A percentile compares a stretch with the other conserved stretches of the same genome.
phyloP scores from a whole-genome alignment of 2,888 invertebrate species.

The Tholera decimalis region DNA sequence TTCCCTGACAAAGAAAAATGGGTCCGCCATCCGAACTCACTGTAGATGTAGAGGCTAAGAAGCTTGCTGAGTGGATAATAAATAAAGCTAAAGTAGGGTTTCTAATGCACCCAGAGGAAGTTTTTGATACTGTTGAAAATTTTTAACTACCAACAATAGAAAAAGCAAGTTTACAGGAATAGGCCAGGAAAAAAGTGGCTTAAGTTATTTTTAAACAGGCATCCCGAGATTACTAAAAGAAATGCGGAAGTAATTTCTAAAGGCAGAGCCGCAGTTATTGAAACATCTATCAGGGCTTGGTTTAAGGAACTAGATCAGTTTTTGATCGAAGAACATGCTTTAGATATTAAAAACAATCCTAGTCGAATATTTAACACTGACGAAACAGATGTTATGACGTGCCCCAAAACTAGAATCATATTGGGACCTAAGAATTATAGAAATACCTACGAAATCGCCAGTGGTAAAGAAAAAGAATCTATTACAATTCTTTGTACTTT shows the following conservation, averaged over 20 bases:
- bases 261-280: constrained; percentile 24
- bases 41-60: constrained; percentile 17
- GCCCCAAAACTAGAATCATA: too few species aligned
- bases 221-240: constrained; percentile 30
- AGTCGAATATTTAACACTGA: constrained; percentile 25
- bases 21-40: too few species aligned
- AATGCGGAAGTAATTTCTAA: constrained; percentile 22
- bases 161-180: too few species aligned
- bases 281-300: constrained; percentile 19
- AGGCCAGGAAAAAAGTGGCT: constrained; percentile 25
- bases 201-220: constrained; percentile 16
- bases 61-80: constrained; percentile 5
- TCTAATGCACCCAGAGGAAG: too few species aligned
- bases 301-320: constrained; percentile 13
- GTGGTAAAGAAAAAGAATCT: constrained; percentile 32
- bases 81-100: constrained; percentile 18
- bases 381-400: constrained; percentile 35
- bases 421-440: constrained; percentile 33
- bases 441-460: constrained; percentile 18
- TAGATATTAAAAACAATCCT: constrained; percentile 16
- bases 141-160: too few species aligned
- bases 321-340: constrained; percentile 9
- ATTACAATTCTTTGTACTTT: constrained; percentile 27
- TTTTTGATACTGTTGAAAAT: too few species aligned
- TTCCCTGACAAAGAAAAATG: constrained; percentile 6